These are phyloP conservation scores for Eupithecia dodoneata DNA, from an alignment of 2,888 invertebrate species.

Conservation along the genomic window DNA sequence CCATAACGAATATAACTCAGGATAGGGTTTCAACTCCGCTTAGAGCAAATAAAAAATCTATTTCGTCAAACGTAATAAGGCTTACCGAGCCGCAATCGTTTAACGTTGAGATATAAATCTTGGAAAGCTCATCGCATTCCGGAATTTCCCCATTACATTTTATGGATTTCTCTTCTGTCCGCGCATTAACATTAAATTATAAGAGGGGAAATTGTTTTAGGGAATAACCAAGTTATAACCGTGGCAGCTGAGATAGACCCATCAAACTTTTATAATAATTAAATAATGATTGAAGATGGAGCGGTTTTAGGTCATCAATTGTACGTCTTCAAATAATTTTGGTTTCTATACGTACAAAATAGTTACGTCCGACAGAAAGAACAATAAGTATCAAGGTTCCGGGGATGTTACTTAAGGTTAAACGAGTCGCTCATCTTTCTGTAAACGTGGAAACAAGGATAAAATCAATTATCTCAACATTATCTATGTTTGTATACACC, in stretches of 20 bases:
- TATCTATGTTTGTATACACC: too few relatives aligned
- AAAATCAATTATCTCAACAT: too few relatives aligned
- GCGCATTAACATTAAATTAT: slow-evolving; percentile 80
- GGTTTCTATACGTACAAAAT: not conserved
- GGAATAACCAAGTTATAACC: slow-evolving; percentile 44
- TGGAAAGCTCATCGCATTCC: slow-evolving; percentile 67
- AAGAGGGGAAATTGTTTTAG: slow-evolving; percentile 62
- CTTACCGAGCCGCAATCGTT: slow-evolving; percentile 56
- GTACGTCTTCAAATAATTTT: not conserved
- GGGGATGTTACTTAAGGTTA: not conserved
- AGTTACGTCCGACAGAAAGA: not conserved
- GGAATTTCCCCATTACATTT: slow-evolving; percentile 80
- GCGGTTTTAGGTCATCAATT: not conserved
- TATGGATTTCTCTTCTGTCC: slow-evolving; percentile 78
- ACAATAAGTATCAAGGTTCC: not conserved
- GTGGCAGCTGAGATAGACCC: slow-evolving; percentile 35
- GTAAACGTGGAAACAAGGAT: too few relatives aligned
- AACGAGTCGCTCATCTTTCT: too few relatives aligned
- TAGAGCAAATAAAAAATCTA: slow-evolving; percentile 42
- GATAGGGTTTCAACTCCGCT: slow-evolving; percentile 15
- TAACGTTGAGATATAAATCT: slow-evolving; percentile 73
- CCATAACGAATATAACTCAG: not conserved
- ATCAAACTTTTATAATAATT: slow-evolving; percentile 21
- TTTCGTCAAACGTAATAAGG: slow-evolving; percentile 54
- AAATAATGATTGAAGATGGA: slow-evolving; percentile 9